Base-by-base conservation (phyloP, 2,888 invertebrate species). In the Bombylius discolor region DNA sequence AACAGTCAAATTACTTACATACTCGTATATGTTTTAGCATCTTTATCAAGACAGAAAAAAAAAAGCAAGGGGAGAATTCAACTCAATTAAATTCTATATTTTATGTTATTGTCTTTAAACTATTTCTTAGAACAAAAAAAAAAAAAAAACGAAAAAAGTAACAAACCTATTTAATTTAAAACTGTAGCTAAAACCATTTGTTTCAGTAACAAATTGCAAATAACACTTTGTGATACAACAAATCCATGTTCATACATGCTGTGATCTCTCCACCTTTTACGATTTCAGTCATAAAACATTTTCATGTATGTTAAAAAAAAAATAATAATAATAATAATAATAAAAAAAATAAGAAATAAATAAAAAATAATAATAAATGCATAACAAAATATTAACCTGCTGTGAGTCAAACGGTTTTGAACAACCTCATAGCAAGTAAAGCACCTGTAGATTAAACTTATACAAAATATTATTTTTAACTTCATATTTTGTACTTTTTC, bases 361-460 rank as follows among this genome's bases (percentile, higher is more conserved):
- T 36, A 36, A 36, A 36, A 36, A 9, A 8, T 8, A 36, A 36
- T 8, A 49, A 49, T 46, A 14, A 50, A 50, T 34, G 46, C 46
- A 55, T 14, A 45, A 55, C 46, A 45, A 36, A 55, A 45, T 45
- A 55, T 55, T 55, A 55, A 55, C 55, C 55, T 47, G 55, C 55
- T 55, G 55, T 33, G 55, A 55, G 50, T 50, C 31, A 49, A 55
- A 50, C 36, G 55, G 50, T 45, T 55, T 50, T 47, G 4, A 42
- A 49, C 46, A 47, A 44, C 36, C 55, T 50, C 55, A 51, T 50
- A 55, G 55, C 55, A 51, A 55, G 55, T 55, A 55, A 55, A 55
- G 55, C 55, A 55, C 55, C 55, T 55, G 55, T 55, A 55, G 34
- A 7, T 7, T 36, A 36, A 23, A 23, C 23, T 23, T 23, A 23